These are phyloP conservation scores for Alectura lathami DNA, from an alignment of 2,113 vertebrate genomes.

Conservation along the genomic window DNA sequence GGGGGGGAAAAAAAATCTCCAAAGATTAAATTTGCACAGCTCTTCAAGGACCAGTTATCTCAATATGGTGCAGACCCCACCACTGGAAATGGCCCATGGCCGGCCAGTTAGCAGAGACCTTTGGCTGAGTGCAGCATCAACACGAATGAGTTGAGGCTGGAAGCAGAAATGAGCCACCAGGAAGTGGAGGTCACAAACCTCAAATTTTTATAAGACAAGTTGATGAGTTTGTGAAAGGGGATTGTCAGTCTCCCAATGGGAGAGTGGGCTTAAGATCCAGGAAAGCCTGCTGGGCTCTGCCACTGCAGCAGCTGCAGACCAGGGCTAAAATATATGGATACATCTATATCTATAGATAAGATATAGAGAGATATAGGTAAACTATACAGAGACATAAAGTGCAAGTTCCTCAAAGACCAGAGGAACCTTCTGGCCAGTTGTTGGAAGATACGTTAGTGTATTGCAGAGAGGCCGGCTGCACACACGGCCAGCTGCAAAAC, in stretches of 20 bases:
- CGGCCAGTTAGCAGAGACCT: not conserved
- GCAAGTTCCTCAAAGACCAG: not conserved
- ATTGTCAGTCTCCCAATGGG: not conserved
- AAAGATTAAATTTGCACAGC: not conserved
- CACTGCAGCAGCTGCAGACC: not conserved
- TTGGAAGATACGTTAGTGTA: not conserved
- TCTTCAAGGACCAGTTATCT: not conserved
- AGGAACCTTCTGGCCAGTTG: not conserved
- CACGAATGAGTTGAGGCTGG: not conserved
- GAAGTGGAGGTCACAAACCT: not conserved
- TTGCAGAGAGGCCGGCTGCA: not conserved
- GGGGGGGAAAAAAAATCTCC: not conserved
- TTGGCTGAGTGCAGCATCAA: not conserved
- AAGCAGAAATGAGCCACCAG: not conserved
- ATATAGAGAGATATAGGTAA: too few species aligned
- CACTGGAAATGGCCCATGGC: not conserved
- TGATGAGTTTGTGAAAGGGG: not conserved
- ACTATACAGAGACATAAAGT: not conserved
- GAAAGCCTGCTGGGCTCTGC: not conserved
- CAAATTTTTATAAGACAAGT: not conserved
- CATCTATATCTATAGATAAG: not conserved
- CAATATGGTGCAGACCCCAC: not conserved
- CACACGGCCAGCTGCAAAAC: not conserved
- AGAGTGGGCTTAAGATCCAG: not conserved
- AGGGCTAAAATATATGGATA: not conserved